These are phyloP conservation scores for Tribolium madens DNA, from an alignment of 1,140 invertebrate genomes.

Conservation along the genomic window DNA sequence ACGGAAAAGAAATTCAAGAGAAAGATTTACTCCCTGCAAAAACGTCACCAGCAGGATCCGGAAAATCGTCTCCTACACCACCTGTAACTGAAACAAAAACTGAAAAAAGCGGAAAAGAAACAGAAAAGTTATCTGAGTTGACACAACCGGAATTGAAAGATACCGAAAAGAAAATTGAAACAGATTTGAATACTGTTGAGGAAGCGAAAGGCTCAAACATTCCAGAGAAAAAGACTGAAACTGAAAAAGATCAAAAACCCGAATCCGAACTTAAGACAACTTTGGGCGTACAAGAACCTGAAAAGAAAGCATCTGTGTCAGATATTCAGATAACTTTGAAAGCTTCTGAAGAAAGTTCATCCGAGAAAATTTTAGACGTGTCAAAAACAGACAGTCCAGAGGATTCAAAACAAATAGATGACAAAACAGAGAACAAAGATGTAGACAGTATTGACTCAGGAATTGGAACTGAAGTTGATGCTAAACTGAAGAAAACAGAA, in stretches of 20 bases:
- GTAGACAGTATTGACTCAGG: constrained; percentile 32
- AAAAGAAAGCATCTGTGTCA: constrained; percentile 17
- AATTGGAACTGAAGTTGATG: not conserved
- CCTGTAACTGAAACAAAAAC: constrained; percentile 22
- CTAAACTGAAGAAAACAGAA: constrained; percentile 16
- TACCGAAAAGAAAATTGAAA: not conserved
- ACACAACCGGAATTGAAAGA: not conserved
- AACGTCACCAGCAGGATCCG: not conserved
- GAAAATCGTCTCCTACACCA: not conserved
- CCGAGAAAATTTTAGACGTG: not conserved
- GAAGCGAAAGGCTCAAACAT: not conserved
- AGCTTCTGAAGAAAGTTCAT: constrained; percentile 4
- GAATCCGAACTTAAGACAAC: not conserved
- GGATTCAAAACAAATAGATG: not conserved
- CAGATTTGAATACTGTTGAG: not conserved
- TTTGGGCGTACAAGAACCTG: constrained; percentile 7
- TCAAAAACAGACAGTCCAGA: constrained; percentile 7
- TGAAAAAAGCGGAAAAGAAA: not conserved
- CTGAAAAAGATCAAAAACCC: not conserved
- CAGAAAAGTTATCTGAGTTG: not conserved
- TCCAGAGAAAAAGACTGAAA: constrained; percentile 42
- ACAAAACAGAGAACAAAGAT: constrained; percentile 22
- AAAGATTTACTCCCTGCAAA: not conserved
- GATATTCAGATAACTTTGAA: constrained; percentile 22
- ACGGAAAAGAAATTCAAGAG: constrained; percentile 1